Evolutionary conservation across 2,888 invertebrate genomes (phyloP).

Genomic region (Drosophila formosana): DNA sequence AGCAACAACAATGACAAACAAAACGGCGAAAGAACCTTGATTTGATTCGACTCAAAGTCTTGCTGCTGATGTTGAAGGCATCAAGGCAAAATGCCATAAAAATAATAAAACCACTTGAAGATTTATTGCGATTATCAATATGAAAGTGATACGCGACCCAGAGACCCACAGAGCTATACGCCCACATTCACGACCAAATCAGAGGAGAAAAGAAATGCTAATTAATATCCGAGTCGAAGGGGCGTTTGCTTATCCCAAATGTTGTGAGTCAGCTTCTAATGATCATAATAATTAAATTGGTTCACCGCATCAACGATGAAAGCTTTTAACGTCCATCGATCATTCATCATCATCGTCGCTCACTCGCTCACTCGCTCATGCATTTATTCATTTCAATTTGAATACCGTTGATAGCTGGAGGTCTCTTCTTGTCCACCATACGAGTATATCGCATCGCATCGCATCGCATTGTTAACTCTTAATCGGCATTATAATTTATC

Average conservation of each 20-base stretch:
- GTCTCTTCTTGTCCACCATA: conserved; percentile 14
- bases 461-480: conserved; percentile 6
- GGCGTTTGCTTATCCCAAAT: conserved; percentile 30
- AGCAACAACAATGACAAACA: conserved; percentile 26
- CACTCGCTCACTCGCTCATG: neutral
- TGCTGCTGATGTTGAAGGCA: neutral
- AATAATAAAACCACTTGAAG: conserved; percentile 60
- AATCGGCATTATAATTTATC: conserved; percentile 39
- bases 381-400: conserved; percentile 15
- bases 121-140: conserved; percentile 79
- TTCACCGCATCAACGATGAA: conserved; percentile 37
- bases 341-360: conserved; percentile 4
- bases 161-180: conserved; percentile 45
- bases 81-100: conserved; percentile 49
- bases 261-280: conserved; percentile 40
- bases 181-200: conserved; percentile 32
- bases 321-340: conserved; percentile 23
- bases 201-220: conserved; percentile 41
- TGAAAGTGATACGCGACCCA: conserved; percentile 80
- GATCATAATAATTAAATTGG: conserved; percentile 34
- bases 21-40: conserved; percentile 36
- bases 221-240: conserved; percentile 53
- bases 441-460: neutral
- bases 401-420: conserved; percentile 34
- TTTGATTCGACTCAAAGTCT: conserved; percentile 16